A percentile compares a stretch with the other conserved stretches of the same genome.
phyloP scores from a whole-genome alignment of 2,888 invertebrate species.

The Panzeria rudis region DNA sequence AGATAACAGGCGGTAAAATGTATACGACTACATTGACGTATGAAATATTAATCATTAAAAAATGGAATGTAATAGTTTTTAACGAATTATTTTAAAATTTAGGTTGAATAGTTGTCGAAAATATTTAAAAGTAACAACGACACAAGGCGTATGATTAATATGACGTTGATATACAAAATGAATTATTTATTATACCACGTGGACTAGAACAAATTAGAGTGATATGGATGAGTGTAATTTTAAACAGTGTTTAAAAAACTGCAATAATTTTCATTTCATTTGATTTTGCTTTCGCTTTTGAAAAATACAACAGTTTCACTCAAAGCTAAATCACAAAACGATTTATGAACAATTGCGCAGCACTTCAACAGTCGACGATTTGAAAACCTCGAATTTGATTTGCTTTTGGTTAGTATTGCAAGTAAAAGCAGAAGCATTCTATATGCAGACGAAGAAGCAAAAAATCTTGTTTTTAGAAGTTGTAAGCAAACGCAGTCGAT shows the following conservation, averaged over 20 bases:
- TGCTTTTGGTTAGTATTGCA: too few relatives aligned
- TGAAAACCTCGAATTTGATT: too few relatives aligned
- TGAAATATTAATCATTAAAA: conserved; percentile 44
- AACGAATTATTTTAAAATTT: conserved; percentile 35
- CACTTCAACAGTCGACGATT: too few relatives aligned
- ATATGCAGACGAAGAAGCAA: too few relatives aligned
- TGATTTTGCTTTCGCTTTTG: too few relatives aligned
- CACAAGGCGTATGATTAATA: conserved; percentile 47
- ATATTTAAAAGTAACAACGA: conserved; percentile 2
- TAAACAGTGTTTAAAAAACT: background rate
- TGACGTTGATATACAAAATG: background rate
- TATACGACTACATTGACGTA: conserved; percentile 22
- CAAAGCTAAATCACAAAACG: too few relatives aligned
- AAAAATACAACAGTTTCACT: too few relatives aligned
- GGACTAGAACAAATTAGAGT: background rate
- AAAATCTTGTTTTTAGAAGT: too few relatives aligned
- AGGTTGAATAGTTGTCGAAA: conserved; percentile 40
- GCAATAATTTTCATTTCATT: too few relatives aligned
- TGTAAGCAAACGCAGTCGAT: too few relatives aligned
- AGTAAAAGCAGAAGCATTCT: too few relatives aligned
- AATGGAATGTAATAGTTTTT: conserved; percentile 41
- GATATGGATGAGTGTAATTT: background rate
- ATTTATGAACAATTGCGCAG: too few relatives aligned
- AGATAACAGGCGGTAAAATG: conserved; percentile 61
- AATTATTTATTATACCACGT: conserved; percentile 7